phyloP scores from a whole-genome alignment of 2,888 invertebrate species.

The Rhagonycha lutea region DNA sequence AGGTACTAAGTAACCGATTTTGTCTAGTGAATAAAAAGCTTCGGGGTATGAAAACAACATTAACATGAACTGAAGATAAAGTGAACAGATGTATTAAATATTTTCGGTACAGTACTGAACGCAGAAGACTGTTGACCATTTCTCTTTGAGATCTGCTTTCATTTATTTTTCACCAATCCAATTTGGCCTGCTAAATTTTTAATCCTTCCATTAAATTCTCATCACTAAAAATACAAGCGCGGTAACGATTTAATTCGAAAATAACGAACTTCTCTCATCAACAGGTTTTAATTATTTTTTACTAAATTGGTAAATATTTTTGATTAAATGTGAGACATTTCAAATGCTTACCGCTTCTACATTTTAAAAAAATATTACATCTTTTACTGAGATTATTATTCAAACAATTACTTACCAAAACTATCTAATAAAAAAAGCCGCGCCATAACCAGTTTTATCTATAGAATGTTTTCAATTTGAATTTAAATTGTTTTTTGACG shows the following conservation, averaged over 20 bases:
- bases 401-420: not conserved
- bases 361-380: not conserved
- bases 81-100: not conserved
- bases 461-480: not conserved
- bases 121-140: not conserved
- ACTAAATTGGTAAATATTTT: not conserved
- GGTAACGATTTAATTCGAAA: not conserved
- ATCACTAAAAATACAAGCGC: not conserved
- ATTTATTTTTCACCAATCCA: not conserved
- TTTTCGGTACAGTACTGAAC: not conserved
- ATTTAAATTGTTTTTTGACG: not conserved
- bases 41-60: not conserved
- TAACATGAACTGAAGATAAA: not conserved
- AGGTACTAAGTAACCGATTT: not conserved
- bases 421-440: not conserved
- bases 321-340: not conserved
- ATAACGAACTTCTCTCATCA: not conserved
- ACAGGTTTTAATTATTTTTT: not conserved
- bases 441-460: not conserved
- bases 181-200: not conserved
- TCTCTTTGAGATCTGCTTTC: not conserved
- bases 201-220: not conserved
- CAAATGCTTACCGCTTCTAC: not conserved
- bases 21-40: not conserved
- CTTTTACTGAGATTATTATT: not conserved